Conservation (phyloP, 2,113 vertebrate genomes). For the Sarotherodon lohbergeri region DNA sequence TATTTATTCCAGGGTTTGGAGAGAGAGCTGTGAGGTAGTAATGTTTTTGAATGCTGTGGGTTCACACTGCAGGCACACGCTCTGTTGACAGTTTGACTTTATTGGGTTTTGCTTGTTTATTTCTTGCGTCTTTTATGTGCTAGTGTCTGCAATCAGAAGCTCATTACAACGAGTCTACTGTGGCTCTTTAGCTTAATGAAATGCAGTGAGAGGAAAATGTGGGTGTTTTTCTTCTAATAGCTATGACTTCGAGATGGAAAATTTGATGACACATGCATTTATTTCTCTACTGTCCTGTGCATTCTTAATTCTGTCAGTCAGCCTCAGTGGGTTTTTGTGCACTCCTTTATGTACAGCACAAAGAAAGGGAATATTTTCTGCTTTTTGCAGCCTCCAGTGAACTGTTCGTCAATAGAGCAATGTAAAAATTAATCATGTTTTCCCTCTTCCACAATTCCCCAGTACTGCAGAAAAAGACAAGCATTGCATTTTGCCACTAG, state of each 20-base stretch:
- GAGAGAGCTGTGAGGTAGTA: neutral
- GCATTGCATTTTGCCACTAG: constrained; percentile 53
- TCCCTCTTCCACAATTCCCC: neutral
- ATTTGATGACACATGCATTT: neutral
- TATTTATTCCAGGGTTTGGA: constrained; percentile 40
- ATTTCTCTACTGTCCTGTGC: neutral
- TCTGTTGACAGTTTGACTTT: constrained; percentile 1
- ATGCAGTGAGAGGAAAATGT: neutral
- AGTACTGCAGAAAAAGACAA: constrained; percentile 21
- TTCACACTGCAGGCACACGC: neutral
- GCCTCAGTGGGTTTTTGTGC: neutral
- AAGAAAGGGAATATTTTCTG: neutral
- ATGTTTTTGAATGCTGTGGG: neutral
- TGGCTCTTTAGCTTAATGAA: neutral
- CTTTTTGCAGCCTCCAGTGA: neutral
- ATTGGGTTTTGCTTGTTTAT: constrained; percentile 13
- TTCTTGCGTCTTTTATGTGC: neutral
- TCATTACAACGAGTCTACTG: neutral
- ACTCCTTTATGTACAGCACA: neutral
- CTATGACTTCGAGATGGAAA: neutral
- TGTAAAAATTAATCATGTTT: neutral
- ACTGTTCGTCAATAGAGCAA: neutral
- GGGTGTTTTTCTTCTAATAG: neutral
- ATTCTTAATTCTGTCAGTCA: neutral
- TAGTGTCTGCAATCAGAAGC: neutral